A percentile compares a stretch with the other conserved stretches of the same genome.
Evolutionary conservation across 2,888 invertebrate species (phyloP).

Genomic region (Nasonia oneida): DNA sequence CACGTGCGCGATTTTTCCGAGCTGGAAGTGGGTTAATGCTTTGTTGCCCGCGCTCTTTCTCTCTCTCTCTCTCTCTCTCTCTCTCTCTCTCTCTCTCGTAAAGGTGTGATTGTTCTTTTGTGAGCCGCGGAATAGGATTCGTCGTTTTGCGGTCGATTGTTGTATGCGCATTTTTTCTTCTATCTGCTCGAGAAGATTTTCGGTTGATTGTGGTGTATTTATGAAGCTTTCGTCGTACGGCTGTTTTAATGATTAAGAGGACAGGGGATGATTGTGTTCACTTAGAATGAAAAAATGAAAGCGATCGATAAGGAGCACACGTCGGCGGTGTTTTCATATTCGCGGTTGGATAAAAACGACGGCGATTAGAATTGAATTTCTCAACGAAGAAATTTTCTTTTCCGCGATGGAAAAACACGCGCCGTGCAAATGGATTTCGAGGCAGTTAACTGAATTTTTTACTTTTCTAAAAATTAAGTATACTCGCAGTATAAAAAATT

Average conservation of each 20-base stretch:
- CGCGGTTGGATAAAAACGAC: too few species aligned
- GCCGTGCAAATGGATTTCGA: too few species aligned
- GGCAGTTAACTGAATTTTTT: neutral
- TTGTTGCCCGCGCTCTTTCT: neutral
- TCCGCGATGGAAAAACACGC: neutral
- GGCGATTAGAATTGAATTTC: too few species aligned
- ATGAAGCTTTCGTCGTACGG: neutral
- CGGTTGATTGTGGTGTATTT: neutral
- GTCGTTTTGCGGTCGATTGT: neutral
- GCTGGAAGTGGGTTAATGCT: neutral
- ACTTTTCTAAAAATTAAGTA: too few species aligned
- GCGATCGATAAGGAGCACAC: too few species aligned
- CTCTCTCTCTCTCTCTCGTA: neutral
- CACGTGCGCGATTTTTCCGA: neutral
- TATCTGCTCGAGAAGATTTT: neutral
- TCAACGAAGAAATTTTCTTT: neutral
- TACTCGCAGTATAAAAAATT: too few species aligned
- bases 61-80: too few species aligned
- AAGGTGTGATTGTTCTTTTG: conserved; percentile 13
- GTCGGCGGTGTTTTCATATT: too few species aligned
- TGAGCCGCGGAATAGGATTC: neutral
- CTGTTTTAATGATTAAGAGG: neutral
- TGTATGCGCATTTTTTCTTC: neutral
- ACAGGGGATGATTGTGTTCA: neutral
- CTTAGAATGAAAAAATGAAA: neutral